Conservation (phyloP, 1,140 invertebrate species). For the Diorhabda elongata region DNA sequence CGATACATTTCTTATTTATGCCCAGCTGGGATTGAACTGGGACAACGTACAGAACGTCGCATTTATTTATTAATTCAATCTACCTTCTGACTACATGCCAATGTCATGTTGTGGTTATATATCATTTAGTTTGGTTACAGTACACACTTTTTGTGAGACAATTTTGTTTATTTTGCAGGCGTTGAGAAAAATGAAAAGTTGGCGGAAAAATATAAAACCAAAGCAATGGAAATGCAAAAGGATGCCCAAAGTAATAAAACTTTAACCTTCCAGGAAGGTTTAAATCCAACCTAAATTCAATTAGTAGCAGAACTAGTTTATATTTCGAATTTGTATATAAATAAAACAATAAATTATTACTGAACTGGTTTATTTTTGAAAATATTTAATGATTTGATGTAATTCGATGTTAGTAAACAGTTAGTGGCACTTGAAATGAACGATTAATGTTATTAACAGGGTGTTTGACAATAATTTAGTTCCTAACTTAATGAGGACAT, state of each 20-base stretch:
- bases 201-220: conserved; percentile 67
- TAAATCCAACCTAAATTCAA: conserved; percentile 17
- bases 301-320: conserved; percentile 1
- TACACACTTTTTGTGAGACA: neutral
- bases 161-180: conserved; percentile 45
- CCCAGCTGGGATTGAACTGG: too few species aligned
- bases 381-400: neutral
- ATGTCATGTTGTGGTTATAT: too few species aligned
- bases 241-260: conserved; percentile 57
- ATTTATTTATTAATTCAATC: too few species aligned
- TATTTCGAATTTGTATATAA: neutral
- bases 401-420: too few species aligned
- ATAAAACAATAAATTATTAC: conserved; percentile 1
- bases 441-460: too few species aligned
- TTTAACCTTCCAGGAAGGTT: conserved; percentile 65
- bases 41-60: too few species aligned
- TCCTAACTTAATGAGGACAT: too few species aligned
- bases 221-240: conserved; percentile 65
- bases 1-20: too few species aligned
- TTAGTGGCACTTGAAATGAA: too few species aligned
- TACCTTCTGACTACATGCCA: too few species aligned
- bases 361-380: conserved; percentile 1
- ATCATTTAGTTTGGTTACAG: too few species aligned
- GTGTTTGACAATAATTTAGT: too few species aligned
- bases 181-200: conserved; percentile 65